Conservation (phyloP, 2,113 vertebrate species). For the Microcebus lehilahytsara region DNA sequence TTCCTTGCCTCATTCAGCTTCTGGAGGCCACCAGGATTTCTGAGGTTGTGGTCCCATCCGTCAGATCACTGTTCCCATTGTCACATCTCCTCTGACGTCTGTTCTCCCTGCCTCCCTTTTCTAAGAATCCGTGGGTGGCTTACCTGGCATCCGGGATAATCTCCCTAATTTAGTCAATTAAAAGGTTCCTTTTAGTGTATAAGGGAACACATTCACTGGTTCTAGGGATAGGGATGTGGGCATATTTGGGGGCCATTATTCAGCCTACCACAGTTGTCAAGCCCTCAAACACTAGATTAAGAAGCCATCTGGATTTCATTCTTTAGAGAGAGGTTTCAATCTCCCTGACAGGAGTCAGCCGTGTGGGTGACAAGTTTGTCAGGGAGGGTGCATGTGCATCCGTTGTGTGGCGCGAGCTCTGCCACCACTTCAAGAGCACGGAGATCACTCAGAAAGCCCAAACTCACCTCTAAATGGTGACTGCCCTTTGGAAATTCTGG, state of each 20-base stretch:
- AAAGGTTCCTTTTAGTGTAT: neutral
- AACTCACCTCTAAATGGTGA: neutral
- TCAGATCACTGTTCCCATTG: neutral
- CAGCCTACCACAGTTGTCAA: neutral
- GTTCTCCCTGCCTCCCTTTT: neutral
- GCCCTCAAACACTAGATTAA: neutral
- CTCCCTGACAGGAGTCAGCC: neutral
- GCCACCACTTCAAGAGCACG: neutral
- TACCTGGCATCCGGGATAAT: neutral
- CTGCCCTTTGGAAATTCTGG: neutral
- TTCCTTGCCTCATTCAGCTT: neutral
- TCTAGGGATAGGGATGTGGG: neutral
- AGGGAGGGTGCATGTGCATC: neutral
- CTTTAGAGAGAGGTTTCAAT: neutral
- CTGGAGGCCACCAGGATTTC: neutral
- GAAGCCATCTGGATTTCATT: neutral
- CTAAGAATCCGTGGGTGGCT: neutral
- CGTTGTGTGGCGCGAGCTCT: neutral
- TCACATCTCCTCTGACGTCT: neutral
- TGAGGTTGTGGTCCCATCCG: neutral
- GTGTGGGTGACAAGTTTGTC: neutral
- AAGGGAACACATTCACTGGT: neutral
- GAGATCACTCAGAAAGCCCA: neutral
- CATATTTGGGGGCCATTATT: neutral
- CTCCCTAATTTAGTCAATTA: too few species aligned